Conservation (phyloP, 64 coral and sea anemone genomes). For the Trachythela sp. region DNA sequence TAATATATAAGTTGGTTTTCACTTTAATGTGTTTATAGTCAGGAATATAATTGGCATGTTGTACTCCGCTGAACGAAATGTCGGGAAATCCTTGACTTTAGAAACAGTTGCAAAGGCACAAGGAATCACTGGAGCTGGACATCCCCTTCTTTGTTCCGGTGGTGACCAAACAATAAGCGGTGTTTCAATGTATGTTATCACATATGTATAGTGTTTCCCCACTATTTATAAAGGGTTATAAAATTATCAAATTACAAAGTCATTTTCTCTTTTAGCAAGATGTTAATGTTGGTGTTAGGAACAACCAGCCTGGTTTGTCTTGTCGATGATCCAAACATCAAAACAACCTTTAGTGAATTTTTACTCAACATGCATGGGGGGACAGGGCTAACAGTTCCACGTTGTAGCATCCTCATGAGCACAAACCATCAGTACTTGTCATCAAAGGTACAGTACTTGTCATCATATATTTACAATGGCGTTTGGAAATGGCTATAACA, state of each 20-base stretch:
- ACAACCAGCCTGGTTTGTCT: not conserved
- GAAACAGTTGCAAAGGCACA: not conserved
- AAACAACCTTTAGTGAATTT: not conserved
- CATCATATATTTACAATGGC: too few relatives aligned
- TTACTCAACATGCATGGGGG: conserved; percentile 6
- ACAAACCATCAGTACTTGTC: not conserved
- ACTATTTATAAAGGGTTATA: too few relatives aligned
- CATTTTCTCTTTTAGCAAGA: conserved; percentile 19
- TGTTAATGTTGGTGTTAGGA: not conserved
- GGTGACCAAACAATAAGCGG: conserved; percentile 33
- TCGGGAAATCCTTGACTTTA: conserved; percentile 31
- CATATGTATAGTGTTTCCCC: not conserved
- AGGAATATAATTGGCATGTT: not conserved
- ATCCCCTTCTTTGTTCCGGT: conserved; percentile 18
- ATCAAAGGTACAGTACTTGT: too few relatives aligned
- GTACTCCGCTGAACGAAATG: conserved; percentile 17
- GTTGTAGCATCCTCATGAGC: not conserved
- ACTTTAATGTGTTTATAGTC: too few relatives aligned
- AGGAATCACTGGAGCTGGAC: not conserved
- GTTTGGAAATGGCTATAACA: too few relatives aligned
- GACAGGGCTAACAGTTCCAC: not conserved
- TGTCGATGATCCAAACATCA: conserved; percentile 3
- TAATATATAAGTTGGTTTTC: too few relatives aligned
- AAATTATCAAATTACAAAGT: too few relatives aligned
- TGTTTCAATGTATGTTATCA: not conserved